Conservation (phyloP, 2,797 vertebrate genomes). For the Oreochromis mossambicus region DNA sequence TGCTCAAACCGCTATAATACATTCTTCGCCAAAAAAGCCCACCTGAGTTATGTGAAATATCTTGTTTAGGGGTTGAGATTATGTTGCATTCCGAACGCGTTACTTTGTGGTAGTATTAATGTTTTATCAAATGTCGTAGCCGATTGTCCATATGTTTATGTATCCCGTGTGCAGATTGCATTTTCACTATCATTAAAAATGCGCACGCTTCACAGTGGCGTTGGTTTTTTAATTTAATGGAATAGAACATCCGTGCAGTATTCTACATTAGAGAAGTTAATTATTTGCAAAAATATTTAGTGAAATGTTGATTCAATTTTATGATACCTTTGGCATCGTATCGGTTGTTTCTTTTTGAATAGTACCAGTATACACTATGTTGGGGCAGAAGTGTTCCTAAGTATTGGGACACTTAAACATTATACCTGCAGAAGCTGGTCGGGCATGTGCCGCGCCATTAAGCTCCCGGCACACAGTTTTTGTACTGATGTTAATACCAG, state of each 20-base stretch:
- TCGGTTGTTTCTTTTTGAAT: not conserved
- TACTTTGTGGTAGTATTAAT: not conserved
- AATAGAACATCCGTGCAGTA: not conserved
- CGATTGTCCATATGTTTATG: not conserved
- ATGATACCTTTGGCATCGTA: not conserved
- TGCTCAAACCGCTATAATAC: not conserved
- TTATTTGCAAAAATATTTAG: not conserved
- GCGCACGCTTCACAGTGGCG: not conserved
- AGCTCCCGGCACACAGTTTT: not conserved
- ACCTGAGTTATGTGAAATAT: not conserved
- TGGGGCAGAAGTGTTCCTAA: not conserved
- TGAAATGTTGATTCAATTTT: not conserved
- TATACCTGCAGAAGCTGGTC: not conserved
- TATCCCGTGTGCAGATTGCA: not conserved
- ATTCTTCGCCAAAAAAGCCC: not conserved
- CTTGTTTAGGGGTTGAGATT: not conserved
- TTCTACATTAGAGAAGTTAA: not conserved
- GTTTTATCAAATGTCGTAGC: not conserved
- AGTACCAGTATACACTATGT: not conserved
- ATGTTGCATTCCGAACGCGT: not conserved
- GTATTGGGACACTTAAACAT: not conserved
- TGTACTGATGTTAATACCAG: not conserved
- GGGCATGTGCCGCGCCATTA: not conserved
- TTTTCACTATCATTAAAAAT: not conserved
- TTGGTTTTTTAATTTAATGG: accelerated